Percentiles rank a stretch among this genome's conserved stretches.
Evolutionary conservation across 2,888 invertebrate species (phyloP).

Genomic region (Notocelia uddmanniana): DNA sequence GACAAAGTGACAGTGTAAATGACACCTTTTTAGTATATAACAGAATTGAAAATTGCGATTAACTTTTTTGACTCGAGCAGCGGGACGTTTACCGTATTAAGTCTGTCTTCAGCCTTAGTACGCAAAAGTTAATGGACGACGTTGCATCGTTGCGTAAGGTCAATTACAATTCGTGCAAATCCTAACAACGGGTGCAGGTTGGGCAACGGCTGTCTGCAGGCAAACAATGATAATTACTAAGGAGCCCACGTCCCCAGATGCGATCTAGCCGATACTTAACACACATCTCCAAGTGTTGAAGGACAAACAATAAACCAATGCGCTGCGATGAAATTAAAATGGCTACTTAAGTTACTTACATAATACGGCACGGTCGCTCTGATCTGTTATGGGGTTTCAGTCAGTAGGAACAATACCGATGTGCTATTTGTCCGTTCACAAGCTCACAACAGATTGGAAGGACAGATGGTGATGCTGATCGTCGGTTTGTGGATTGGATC

Average conservation of each 20-base stretch:
- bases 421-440: too few relatives aligned
- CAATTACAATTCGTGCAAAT: conserved; percentile 44
- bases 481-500: too few relatives aligned
- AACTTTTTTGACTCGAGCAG: too few relatives aligned
- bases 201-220: conserved; percentile 22
- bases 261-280: conserved; percentile 23
- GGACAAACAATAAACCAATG: conserved; percentile 4
- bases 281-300: conserved; percentile 23
- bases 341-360: conserved; percentile 9
- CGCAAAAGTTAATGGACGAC: conserved; percentile 19
- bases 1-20: too few relatives aligned
- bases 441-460: too few relatives aligned
- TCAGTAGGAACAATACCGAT: too few relatives aligned
- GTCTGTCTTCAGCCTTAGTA: neutral
- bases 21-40: too few relatives aligned
- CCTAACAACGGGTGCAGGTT: conserved; percentile 39
- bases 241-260: conserved; percentile 30
- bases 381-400: too few relatives aligned
- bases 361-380: neutral
- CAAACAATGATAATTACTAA: conserved; percentile 36
- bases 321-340: conserved; percentile 8
- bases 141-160: conserved; percentile 39
- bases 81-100: too few relatives aligned
- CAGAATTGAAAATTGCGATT: too few relatives aligned
- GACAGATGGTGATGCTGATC: too few relatives aligned